Evolutionary conservation across 2,888 invertebrate species (phyloP).

Genomic region (Hypomecis atomaria): DNA sequence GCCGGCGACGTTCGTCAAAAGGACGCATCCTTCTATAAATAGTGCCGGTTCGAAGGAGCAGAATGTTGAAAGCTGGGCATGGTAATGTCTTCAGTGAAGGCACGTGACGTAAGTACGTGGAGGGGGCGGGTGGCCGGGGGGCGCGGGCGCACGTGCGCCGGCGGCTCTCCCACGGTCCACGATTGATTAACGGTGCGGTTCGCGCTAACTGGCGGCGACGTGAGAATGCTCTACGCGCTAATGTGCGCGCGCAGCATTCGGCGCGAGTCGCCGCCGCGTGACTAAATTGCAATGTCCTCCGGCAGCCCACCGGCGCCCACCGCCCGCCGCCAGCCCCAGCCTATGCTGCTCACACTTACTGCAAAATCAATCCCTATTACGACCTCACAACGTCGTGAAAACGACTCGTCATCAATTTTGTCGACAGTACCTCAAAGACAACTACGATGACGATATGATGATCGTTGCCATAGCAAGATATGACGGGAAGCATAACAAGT

Average conservation of each 20-base stretch:
- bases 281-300: conserved; percentile 55
- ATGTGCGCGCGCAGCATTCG: conserved; percentile 58
- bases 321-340: neutral
- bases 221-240: conserved; percentile 61
- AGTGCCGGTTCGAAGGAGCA: conserved; percentile 33
- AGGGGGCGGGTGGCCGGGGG: too few species aligned
- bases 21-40: conserved; percentile 53
- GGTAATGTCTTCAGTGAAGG: neutral
- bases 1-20: conserved; percentile 54
- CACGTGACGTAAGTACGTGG: too few species aligned
- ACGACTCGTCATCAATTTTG: neutral
- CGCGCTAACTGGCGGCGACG: conserved; percentile 59
- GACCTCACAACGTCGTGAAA: neutral
- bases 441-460: neutral
- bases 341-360: neutral
- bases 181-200: conserved; percentile 71
- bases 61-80: conserved; percentile 4
- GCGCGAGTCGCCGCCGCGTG: conserved; percentile 61
- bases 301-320: conserved; percentile 2
- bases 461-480: conserved; percentile 18
- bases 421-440: neutral
- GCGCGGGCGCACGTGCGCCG: conserved; percentile 52
- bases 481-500: conserved; percentile 19
- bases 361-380: neutral
- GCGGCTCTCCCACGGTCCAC: conserved; percentile 65